Evolutionary conservation across 2,113 vertebrate genomes (phyloP).

Genomic region (Monopterus albus): DNA sequence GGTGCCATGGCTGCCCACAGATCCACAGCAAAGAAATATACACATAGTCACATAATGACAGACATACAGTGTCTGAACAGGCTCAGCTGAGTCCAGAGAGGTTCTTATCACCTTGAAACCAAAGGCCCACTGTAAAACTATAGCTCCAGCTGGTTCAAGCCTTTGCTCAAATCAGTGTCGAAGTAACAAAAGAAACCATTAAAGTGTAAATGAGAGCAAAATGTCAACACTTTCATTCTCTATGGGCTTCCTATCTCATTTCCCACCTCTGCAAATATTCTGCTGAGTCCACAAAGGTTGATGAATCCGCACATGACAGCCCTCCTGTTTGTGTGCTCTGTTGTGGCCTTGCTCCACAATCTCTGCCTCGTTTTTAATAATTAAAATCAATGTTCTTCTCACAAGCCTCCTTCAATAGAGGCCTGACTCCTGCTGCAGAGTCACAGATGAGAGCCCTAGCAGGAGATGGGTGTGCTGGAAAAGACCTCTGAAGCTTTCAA

Average conservation of each 20-base stretch:
- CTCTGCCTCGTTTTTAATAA: constrained; percentile 53
- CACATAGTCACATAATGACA: neutral
- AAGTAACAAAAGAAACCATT: constrained; percentile 47
- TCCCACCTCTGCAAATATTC: constrained; percentile 39
- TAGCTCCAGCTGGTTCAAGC: constrained; percentile 15
- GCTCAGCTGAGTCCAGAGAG: neutral
- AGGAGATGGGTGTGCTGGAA: neutral
- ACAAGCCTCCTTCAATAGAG: constrained; percentile 30
- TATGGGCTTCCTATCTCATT: constrained; percentile 52
- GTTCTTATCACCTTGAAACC: neutral
- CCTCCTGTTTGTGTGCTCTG: constrained; percentile 15
- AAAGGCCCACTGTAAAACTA: neutral
- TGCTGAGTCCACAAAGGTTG: constrained; percentile 60
- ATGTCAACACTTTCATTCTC: constrained; percentile 64
- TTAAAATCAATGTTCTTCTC: constrained; percentile 60
- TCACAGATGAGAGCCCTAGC: constrained; percentile 23
- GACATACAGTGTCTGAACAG: neutral
- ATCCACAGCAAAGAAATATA: neutral
- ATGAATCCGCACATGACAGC: constrained; percentile 60
- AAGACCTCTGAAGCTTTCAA: constrained; percentile 27
- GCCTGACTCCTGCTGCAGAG: constrained; percentile 36
- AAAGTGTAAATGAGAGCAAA: constrained; percentile 61
- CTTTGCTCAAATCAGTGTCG: constrained; percentile 24
- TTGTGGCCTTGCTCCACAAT: constrained; percentile 4
- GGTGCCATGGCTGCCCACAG: too few species aligned